These are phyloP conservation scores for Synodontis membranacea DNA, from an alignment of 2,113 vertebrate species.

Conservation along the genomic window DNA sequence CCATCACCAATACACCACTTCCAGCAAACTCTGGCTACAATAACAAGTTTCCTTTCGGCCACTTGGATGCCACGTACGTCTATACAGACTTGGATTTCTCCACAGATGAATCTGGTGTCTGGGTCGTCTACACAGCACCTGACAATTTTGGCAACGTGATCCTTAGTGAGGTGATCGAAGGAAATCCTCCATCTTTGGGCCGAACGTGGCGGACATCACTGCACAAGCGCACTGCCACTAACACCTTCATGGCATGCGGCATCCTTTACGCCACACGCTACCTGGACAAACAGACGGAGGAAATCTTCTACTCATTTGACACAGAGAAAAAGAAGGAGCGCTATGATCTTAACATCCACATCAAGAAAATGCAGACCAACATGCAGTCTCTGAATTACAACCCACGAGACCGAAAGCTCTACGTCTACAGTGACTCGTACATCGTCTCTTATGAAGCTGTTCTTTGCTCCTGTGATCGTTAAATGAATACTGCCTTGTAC, in stretches of 20 bases:
- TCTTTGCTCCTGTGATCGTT: slow-evolving; percentile 39
- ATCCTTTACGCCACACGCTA: slow-evolving; percentile 72
- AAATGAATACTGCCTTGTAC: neutral
- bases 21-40: slow-evolving; percentile 69
- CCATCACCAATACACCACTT: slow-evolving; percentile 54
- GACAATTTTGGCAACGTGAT: slow-evolving; percentile 69
- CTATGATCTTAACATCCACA: slow-evolving; percentile 62
- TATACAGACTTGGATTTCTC: slow-evolving; percentile 72
- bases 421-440: slow-evolving; percentile 68
- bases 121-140: slow-evolving; percentile 67
- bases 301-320: slow-evolving; percentile 75
- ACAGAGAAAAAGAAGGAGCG: slow-evolving; percentile 62
- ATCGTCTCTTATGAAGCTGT: too few relatives aligned
- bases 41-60: slow-evolving; percentile 70
- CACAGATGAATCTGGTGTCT: slow-evolving; percentile 73
- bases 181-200: slow-evolving; percentile 19
- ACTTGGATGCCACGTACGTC: slow-evolving; percentile 60
- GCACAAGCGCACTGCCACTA: slow-evolving; percentile 69
- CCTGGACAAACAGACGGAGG: slow-evolving; percentile 58
- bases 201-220: slow-evolving; percentile 68
- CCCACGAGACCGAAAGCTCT: slow-evolving; percentile 67
- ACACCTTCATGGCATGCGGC: slow-evolving; percentile 73
- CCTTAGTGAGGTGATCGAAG: slow-evolving; percentile 61
- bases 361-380: slow-evolving; percentile 68
- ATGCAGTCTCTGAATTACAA: slow-evolving; percentile 72